Evolutionary conservation across 2,888 invertebrate genomes (phyloP).

Genomic region (Cataglyphis cursor): DNA sequence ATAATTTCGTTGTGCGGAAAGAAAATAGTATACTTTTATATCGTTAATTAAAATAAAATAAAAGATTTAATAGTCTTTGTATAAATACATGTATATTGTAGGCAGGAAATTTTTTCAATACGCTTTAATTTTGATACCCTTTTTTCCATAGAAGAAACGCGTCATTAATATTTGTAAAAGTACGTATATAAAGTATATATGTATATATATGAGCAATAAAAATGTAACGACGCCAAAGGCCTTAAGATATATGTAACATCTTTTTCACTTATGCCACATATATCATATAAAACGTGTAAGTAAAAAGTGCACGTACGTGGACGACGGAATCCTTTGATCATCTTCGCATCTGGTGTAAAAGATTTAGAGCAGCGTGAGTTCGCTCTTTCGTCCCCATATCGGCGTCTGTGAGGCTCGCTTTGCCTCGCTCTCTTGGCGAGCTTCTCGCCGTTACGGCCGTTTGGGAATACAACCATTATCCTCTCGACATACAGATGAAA

Average conservation of each 20-base stretch:
- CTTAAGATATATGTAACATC: constrained; percentile 12
- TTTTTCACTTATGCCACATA: constrained; percentile 37
- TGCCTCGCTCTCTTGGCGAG: constrained; percentile 61
- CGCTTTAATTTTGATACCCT: too few relatives aligned
- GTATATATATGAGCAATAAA: not conserved
- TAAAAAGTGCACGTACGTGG: constrained; percentile 34
- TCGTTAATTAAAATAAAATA: not conserved
- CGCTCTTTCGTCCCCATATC: constrained; percentile 58
- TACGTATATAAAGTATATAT: not conserved
- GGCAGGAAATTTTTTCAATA: too few relatives aligned
- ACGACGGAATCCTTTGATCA: constrained; percentile 75
- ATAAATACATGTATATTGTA: not conserved
- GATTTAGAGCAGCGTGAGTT: constrained; percentile 68
- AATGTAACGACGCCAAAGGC: constrained; percentile 27
- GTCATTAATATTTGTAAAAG: not conserved
- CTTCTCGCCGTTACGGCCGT: constrained; percentile 73
- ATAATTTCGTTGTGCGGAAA: not conserved
- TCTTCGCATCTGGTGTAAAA: constrained; percentile 76
- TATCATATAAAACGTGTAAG: constrained; percentile 31
- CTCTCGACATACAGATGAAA: constrained; percentile 83
- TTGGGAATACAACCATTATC: constrained; percentile 85
- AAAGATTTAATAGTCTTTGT: not conserved
- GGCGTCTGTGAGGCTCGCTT: constrained; percentile 56
- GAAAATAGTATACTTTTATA: not conserved
- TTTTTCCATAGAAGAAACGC: too few relatives aligned